Evolutionary conservation across 2,888 invertebrate genomes (phyloP), one percentile per base, ranked within the genome.

Genomic region (Keiferia lycopersicella): DNA sequence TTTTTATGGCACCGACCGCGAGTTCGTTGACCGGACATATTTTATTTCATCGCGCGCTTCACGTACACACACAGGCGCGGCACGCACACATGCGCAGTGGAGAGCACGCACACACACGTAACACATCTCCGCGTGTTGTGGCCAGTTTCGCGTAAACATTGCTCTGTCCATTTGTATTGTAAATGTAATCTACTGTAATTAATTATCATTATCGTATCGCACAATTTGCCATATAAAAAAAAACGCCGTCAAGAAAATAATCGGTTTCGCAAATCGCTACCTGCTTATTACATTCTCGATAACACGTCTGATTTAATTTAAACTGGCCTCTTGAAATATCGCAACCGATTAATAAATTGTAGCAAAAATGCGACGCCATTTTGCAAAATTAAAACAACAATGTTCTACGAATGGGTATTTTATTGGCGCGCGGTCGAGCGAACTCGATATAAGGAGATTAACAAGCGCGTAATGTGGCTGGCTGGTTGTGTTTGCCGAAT

Each of bases 11-110:
- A 88, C 89, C 87, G 87, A 84, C 86, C 88, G 84, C 81, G 85
- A 78, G 91, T 82, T 91, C 91, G 81, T 86, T 89, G 91, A 89
- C 91, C 91, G 91, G 88, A 90, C 91, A 91, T 91, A 91, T 91
- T 91, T 91, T 91, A 91, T 91, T 91, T 91, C 88, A 91, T 90
- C 91, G 91, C 90, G 89, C 90, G 86, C 89, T 89, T 91, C 89
- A 90, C 86, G 88, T 87, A 84, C 89, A 86, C 88, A 87, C 88
- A 88, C 86, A 82, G 73, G 80, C 79, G 76, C 78, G 74, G 78
- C 78, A 78, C 83, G 79, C 86, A 81, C 87, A 83, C 87, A 83
- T 82, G 77, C 73, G 71, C 68, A 60, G 48, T 26, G 22, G 6
- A 41, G 51, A 51, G 70, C 74, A 75, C 82, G 83, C 86, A 79